phyloP scores from a whole-genome alignment of 2,797 vertebrate species.

The Typhlichthys subterraneus region DNA sequence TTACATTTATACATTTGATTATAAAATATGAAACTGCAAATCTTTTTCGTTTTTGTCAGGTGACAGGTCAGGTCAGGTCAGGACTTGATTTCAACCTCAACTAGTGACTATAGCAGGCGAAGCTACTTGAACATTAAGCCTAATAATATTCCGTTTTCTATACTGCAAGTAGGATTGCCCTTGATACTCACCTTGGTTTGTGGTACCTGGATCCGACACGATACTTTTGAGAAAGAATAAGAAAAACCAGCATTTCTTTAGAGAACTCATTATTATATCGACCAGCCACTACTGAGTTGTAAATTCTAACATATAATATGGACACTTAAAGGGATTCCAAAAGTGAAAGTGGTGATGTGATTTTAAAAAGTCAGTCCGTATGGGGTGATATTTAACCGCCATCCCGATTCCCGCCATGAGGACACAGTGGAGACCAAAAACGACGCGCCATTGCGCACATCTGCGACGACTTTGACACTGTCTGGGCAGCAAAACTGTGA shows the following conservation, averaged over 20 bases:
- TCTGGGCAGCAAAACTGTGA: neutral
- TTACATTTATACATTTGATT: too few relatives aligned
- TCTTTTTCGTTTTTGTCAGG: too few relatives aligned
- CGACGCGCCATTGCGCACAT: conserved; percentile 54
- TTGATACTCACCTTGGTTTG: conserved; percentile 78
- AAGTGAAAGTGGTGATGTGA: conserved; percentile 35
- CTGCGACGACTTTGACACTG: conserved; percentile 6
- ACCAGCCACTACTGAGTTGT: conserved; percentile 51
- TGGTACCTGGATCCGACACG: conserved; percentile 69
- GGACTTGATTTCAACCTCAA: too few relatives aligned
- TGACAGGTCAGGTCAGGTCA: too few relatives aligned
- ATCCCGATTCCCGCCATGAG: conserved; percentile 36
- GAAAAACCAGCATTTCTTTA: conserved; percentile 69
- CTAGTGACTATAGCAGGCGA: neutral
- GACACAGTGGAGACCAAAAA: conserved; percentile 23
- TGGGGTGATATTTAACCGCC: conserved; percentile 36
- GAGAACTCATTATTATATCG: conserved; percentile 72
- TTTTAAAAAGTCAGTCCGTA: conserved; percentile 38
- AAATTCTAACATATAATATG: conserved; percentile 39
- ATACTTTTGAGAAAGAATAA: conserved; percentile 72
- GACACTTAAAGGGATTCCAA: conserved; percentile 45
- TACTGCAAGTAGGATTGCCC: conserved; percentile 10
- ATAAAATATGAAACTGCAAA: too few relatives aligned
- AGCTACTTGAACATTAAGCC: neutral
- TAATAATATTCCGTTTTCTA: conserved; percentile 22